Base-by-base conservation (phyloP, 2,797 vertebrate species). In the Pempheris klunzingeri region DNA sequence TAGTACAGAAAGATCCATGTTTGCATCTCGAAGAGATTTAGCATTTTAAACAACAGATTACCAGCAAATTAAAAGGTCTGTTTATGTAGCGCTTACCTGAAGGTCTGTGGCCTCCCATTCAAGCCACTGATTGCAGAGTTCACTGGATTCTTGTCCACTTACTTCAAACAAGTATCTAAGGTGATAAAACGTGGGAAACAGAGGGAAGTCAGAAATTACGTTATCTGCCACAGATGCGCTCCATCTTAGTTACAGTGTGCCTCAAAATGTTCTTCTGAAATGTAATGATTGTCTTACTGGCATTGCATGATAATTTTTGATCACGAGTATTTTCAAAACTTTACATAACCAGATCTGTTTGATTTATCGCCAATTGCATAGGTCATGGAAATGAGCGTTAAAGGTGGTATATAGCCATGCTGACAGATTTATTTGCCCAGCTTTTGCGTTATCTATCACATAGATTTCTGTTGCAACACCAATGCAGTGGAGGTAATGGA, bases 101-200 rank as follows among this genome's bases (percentile, higher is more conserved):
- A 98, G 93, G 69, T 96, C 94, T 2, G 94, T 96, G 11, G 94
- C 93, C 79, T 98, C 97, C 97, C 97, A 99, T 91, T 99, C 97
- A 60, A 98, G 92, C 96, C 97, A 97, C 77, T 97, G 97, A 46
- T 92, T 94, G 68, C 88, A 95, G 50, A 94, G 86, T 38, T 95
- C 93, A 76, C 83, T 94, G 63, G 89, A 87, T 36, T 94, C 92
- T 88, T 93, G 93, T 64, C 96, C 96, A 36, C 86, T 92, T 47
- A 94, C 71, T 57, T 96, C 94, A 92, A 96, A 97, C 62, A 98
- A 90, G 63, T 97, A 98, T 70, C 97, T 99, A 80, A 32, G 28
- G 44, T 13, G 41, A 61, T 49, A 13, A 7, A 77, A 65, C 46
- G 2, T 1, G 22, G n/a, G n/a, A 32, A 60, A 71, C 15, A 36